These are phyloP conservation scores for Patella depressa DNA, from an alignment of 2,888 invertebrate species.

Conservation along the genomic window DNA sequence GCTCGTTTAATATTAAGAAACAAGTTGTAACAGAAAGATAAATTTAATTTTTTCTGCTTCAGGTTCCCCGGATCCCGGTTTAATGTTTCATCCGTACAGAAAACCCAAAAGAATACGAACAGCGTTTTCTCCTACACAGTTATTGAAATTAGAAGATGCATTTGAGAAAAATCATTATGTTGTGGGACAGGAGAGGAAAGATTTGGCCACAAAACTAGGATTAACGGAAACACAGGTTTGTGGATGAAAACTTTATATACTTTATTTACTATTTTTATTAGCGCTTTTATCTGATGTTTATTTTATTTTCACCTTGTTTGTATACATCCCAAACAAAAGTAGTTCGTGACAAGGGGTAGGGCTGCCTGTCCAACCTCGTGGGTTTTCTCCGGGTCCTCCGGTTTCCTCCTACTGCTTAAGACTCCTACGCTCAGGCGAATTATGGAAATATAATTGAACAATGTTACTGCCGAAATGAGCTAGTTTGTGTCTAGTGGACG, in stretches of 20 bases:
- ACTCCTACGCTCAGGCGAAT: too few species aligned
- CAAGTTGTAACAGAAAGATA: too few species aligned
- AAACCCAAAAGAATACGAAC: conserved; percentile 99
- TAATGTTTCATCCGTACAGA: conserved; percentile 94
- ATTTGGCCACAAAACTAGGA: conserved; percentile 92
- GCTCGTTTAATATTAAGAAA: neutral
- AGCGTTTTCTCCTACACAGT: conserved; percentile 97
- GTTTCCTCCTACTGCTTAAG: too few species aligned
- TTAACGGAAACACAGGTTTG: conserved; percentile 97
- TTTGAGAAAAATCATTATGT: conserved; percentile 99
- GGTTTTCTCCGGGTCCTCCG: too few species aligned
- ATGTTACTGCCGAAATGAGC: neutral
- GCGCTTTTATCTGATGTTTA: neutral
- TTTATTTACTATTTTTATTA: neutral
- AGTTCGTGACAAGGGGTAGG: too few species aligned
- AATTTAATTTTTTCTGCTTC: conserved; percentile 26
- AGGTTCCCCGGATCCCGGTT: conserved; percentile 68
- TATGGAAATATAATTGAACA: too few species aligned
- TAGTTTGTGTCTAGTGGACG: neutral
- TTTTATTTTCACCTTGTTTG: neutral
- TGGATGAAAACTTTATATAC: neutral
- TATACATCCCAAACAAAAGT: neutral
- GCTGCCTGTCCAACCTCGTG: too few species aligned
- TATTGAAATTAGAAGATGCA: conserved; percentile 95
- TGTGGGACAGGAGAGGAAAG: conserved; percentile 97